A percentile compares a stretch with the other conserved stretches of the same genome.
Evolutionary conservation across 1,140 invertebrate species (phyloP).

Genomic region (Hyles euphorbiae): DNA sequence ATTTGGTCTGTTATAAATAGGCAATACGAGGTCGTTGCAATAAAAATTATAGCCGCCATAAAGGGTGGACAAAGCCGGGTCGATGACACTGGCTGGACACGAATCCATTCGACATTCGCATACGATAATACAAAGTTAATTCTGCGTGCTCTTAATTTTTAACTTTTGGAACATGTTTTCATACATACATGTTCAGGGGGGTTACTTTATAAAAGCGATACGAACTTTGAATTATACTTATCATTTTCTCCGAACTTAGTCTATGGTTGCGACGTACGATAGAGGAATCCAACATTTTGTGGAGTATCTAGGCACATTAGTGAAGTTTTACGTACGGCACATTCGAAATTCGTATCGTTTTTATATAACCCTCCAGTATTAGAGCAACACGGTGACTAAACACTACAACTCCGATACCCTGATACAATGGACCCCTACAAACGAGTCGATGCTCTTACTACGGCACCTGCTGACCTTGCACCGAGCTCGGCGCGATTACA

Average conservation of each 20-base stretch:
- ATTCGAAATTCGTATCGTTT: too few relatives aligned
- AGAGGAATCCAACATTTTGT: too few relatives aligned
- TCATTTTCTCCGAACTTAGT: too few relatives aligned
- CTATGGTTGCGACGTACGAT: too few relatives aligned
- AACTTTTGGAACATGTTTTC: too few relatives aligned
- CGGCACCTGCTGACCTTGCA: slow-evolving; percentile 63
- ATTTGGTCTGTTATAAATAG: slow-evolving; percentile 17
- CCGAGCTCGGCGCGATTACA: slow-evolving; percentile 17
- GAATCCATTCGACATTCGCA: slow-evolving; percentile 25
- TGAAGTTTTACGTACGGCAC: too few relatives aligned
- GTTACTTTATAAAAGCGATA: too few relatives aligned
- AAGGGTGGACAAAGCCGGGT: slow-evolving; percentile 63
- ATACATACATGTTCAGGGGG: too few relatives aligned
- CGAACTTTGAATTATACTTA: too few relatives aligned
- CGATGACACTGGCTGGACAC: slow-evolving; percentile 43
- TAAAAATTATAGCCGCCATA: slow-evolving; percentile 47
- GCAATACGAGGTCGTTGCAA: slow-evolving; percentile 24
- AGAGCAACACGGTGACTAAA: background rate
- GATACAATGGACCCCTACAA: slow-evolving; percentile 29
- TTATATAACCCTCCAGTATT: too few relatives aligned
- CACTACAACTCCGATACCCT: background rate
- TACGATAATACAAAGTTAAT: slow-evolving; percentile 4
- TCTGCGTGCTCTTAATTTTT: background rate
- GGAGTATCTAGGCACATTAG: too few relatives aligned
- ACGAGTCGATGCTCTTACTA: slow-evolving; percentile 48